Evolutionary conservation across 2,888 invertebrate genomes (phyloP), one percentile per base, ranked within the genome.

Genomic region (Polylopha cassiicola): DNA sequence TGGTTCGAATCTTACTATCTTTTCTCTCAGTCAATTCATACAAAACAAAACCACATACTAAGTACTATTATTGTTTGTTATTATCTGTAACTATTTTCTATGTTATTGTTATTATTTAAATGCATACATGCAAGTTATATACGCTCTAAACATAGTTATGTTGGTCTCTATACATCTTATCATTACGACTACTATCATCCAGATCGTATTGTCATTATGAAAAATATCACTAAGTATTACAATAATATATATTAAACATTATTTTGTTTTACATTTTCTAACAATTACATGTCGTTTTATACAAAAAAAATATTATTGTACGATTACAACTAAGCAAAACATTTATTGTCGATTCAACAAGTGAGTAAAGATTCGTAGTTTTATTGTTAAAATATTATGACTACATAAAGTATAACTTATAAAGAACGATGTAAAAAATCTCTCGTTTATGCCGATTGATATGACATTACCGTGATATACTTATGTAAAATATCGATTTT

Each of bases 121-220:
- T 39, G 34, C 44, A 47, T 42, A 48, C 48, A 50, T 47, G 47
- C 46, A 41, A 43, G 34, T 43, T 39, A 39, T 15, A 37, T 37
- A 32, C 38, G 31, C 34, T 48, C 43, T 46, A 53, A 42, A 45
- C 37, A 47, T 51, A 47, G 43, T 52, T 48, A 56, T 55, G 51
- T 70, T 76, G 72, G 76, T 76, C 76, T 68, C 63, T 70, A 69
- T 61, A 44, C 34, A 46, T 45, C 49, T 65, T 67, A 65, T 46
- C 16, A 41, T 56, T 65, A 65, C 47, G 23, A 18, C 56, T 75
- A 74, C 75, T 73, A 68, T 75, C 65, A 51, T 65, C 60, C 64
- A 54, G 57, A 58, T 65, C 47, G 53, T 73, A 75, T 70, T 72
- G 69, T 75, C 71, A 64, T 24, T 43, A 37, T 43, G 37, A 34